Percentiles rank a stretch among this genome's conserved stretches.
phyloP scores from a whole-genome alignment of 2,113 vertebrate genomes.

The Hemicordylus capensis region DNA sequence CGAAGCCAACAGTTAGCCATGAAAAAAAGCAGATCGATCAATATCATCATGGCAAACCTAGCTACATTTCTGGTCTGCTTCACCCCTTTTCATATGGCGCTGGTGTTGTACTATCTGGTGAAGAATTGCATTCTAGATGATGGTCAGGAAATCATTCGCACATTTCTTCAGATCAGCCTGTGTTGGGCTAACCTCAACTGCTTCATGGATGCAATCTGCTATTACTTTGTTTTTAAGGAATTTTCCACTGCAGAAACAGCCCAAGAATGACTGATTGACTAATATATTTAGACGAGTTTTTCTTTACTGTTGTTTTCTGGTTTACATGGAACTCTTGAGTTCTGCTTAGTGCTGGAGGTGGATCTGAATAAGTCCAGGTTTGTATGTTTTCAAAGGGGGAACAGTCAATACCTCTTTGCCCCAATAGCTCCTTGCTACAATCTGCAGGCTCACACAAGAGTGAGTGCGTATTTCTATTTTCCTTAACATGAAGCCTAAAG shows the following conservation, averaged over 20 bases:
- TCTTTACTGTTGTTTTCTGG: too few species aligned
- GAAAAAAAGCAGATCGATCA: conserved; percentile 61
- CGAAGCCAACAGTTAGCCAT: conserved; percentile 35
- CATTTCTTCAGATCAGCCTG: conserved; percentile 64
- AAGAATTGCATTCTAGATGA: conserved; percentile 29
- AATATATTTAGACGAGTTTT: too few species aligned
- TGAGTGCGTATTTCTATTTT: too few species aligned
- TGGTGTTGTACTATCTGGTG: conserved; percentile 67
- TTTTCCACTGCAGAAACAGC: conserved; percentile 24
- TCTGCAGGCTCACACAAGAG: too few species aligned
- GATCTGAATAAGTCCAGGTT: too few species aligned
- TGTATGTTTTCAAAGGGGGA: too few species aligned
- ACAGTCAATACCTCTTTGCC: too few species aligned
- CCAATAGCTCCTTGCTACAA: too few species aligned
- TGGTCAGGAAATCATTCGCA: conserved; percentile 37
- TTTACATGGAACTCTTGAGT: too few species aligned
- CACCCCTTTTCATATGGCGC: conserved; percentile 72
- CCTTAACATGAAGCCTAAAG: too few species aligned
- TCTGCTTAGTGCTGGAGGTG: too few species aligned
- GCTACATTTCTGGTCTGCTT: conserved; percentile 71
- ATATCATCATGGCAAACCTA: conserved; percentile 72
- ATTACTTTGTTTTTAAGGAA: conserved; percentile 77
- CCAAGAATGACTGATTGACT: neutral
- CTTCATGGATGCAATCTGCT: conserved; percentile 73
- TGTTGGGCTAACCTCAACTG: conserved; percentile 78